Conservation (phyloP, 2,888 invertebrate species). For the Rotaria sp. region DNA sequence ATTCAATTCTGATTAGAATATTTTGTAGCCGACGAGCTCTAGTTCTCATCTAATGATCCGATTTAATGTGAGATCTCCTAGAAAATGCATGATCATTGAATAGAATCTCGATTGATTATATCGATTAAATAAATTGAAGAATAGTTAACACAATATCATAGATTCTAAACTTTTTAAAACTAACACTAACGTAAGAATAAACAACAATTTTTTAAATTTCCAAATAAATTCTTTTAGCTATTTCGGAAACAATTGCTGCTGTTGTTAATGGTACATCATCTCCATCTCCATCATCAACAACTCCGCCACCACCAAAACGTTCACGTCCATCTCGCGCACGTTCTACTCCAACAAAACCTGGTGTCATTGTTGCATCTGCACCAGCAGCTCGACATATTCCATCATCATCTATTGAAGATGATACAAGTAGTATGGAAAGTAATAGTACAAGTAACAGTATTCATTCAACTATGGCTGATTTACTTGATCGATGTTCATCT, state of each 20-base stretch:
- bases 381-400: slow-evolving; percentile 23
- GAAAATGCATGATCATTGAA: too few relatives aligned
- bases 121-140: too few relatives aligned
- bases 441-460: slow-evolving; percentile 24
- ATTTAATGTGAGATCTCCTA: too few relatives aligned
- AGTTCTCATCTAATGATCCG: too few relatives aligned
- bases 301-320: neutral
- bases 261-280: neutral
- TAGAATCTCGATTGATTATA: too few relatives aligned
- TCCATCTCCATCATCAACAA: neutral
- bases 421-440: slow-evolving; percentile 26
- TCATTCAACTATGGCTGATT: slow-evolving; percentile 6
- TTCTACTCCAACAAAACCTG: neutral
- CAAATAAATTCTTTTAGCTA: neutral
- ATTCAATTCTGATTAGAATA: too few relatives aligned
- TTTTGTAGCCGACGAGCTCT: too few relatives aligned
- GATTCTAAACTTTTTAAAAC: too few relatives aligned
- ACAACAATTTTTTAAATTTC: too few relatives aligned
- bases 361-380: neutral
- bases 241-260: slow-evolving; percentile 20
- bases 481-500: slow-evolving; percentile 10
- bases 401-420: slow-evolving; percentile 2
- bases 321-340: neutral
- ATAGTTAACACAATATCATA: too few relatives aligned
- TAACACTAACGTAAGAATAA: too few relatives aligned